A percentile compares a stretch with the other conserved stretches of the same genome.
phyloP scores from a whole-genome alignment of 1,140 invertebrate species.

The Periplaneta americana region DNA sequence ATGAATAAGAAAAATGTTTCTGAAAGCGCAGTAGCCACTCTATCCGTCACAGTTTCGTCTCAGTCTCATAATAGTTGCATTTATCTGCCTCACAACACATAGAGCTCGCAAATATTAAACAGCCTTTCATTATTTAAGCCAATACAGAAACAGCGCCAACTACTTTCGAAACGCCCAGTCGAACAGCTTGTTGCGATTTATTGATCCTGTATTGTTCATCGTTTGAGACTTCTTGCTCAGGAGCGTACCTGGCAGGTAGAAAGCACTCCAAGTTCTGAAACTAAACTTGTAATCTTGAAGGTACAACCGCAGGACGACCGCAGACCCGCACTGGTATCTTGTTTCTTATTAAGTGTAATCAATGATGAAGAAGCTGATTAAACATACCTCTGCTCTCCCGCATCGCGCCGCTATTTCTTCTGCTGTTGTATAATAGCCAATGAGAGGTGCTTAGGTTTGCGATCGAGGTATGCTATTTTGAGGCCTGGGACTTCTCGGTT shows the following conservation, averaged over 20 bases:
- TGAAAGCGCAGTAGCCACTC: too few species aligned
- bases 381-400: background rate
- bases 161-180: background rate
- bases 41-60: too few species aligned
- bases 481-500: too few species aligned
- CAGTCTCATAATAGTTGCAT: too few species aligned
- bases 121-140: too few species aligned
- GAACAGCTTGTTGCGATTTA: background rate
- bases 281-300: background rate
- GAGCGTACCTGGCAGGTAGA: background rate
- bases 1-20: too few species aligned
- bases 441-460: too few species aligned
- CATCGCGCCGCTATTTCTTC: background rate
- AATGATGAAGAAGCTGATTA: background rate
- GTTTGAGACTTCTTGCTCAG: background rate
- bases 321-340: background rate
- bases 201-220: background rate
- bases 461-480: too few species aligned
- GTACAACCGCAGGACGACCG: background rate
- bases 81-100: too few species aligned
- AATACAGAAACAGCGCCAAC: too few species aligned
- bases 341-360: background rate
- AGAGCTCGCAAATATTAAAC: too few species aligned
- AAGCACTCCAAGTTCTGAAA: background rate
- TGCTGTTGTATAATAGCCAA: too few species aligned